These are phyloP conservation scores for Motacilla alba DNA, from an alignment of 2,113 vertebrate genomes.

Conservation along the genomic window DNA sequence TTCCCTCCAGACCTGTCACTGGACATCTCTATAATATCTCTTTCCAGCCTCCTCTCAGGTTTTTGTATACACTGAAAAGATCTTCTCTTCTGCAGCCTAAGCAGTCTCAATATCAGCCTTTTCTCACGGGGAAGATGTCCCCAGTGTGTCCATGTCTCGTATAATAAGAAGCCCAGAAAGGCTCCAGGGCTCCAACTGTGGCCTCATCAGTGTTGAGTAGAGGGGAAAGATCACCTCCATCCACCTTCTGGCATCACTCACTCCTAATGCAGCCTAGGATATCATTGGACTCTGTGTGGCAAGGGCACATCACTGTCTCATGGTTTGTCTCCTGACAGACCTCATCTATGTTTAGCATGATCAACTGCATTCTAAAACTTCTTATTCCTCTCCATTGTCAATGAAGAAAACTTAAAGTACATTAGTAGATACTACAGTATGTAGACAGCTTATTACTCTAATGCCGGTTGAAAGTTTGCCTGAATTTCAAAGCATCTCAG, in stretches of 20 bases:
- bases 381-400: neutral
- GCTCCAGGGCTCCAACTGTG: neutral
- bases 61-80: neutral
- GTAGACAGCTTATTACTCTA: neutral
- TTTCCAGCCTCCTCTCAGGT: neutral
- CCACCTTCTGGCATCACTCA: neutral
- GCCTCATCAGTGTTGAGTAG: neutral
- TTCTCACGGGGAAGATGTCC: neutral
- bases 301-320: neutral
- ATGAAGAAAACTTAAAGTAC: neutral
- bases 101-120: neutral
- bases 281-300: fast-evolving
- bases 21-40: no score
- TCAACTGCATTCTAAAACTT: neutral
- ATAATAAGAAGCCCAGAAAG: neutral
- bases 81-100: neutral
- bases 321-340: neutral
- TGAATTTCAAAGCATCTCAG: neutral
- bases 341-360: neutral
- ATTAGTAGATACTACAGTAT: neutral
- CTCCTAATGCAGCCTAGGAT: neutral
- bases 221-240: neutral
- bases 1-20: neutral
- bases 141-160: neutral
- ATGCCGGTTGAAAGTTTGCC: neutral